phyloP scores from a whole-genome alignment of 2,797 vertebrate genomes.

The Mionectes olivaceus region DNA sequence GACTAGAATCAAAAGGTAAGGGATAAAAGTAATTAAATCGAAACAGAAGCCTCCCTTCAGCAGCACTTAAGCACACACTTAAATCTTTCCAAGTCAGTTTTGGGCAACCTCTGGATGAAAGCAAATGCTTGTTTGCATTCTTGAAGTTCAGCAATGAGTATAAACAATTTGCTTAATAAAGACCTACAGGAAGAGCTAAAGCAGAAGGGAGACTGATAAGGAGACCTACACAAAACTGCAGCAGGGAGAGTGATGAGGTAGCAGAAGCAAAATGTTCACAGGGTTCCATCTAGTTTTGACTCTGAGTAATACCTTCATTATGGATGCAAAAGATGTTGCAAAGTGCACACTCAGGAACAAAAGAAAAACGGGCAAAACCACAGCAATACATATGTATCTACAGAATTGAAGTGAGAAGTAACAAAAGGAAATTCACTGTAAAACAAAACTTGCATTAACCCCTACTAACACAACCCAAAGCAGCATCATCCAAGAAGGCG shows the following conservation, averaged over 20 bases:
- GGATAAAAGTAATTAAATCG: neutral
- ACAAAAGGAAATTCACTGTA: neutral
- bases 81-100: slow-evolving; percentile 3
- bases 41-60: slow-evolving; percentile 21
- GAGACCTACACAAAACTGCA: neutral
- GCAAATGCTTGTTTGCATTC: neutral
- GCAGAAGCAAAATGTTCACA: neutral
- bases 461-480: neutral
- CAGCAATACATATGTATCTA: neutral
- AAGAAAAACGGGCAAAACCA: neutral
- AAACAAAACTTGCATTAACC: neutral
- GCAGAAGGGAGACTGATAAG: neutral
- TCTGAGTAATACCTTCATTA: slow-evolving; percentile 9
- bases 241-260: neutral
- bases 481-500: neutral
- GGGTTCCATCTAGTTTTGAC: neutral
- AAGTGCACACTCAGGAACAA: neutral
- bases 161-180: neutral
- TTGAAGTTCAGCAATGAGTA: neutral
- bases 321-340: neutral
- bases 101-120: neutral
- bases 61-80: neutral
- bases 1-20: slow-evolving; percentile 38
- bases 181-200: neutral
- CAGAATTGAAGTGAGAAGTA: neutral